Conservation (phyloP, 2,113 vertebrate genomes). For the Ovis canadensis region DNA sequence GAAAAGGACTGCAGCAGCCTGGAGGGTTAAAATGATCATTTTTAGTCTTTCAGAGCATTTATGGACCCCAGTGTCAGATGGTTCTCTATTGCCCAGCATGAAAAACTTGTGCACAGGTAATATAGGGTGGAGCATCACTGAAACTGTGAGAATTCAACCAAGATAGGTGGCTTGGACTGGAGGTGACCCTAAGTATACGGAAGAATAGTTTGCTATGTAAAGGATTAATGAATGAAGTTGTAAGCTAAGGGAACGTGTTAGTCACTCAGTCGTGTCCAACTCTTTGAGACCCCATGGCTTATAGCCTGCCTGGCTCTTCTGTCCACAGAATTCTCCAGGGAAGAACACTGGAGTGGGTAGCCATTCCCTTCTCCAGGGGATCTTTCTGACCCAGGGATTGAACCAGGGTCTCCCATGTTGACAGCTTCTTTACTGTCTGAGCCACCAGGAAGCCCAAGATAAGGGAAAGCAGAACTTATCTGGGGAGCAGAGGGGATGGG, state of each 20-base stretch:
- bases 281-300: background rate
- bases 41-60: background rate
- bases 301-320: background rate
- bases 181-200: background rate
- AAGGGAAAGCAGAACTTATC: background rate
- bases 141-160: background rate
- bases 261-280: background rate
- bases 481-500: background rate
- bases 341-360: background rate
- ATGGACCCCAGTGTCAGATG: background rate
- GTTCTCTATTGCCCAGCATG: background rate
- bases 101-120: background rate
- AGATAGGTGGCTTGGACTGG: background rate
- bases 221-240: background rate
- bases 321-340: background rate
- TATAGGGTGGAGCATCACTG: background rate
- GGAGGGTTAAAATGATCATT: background rate
- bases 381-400: background rate
- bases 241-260: background rate
- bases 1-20: background rate
- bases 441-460: background rate
- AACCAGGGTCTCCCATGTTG: background rate
- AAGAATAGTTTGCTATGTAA: background rate
- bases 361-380: background rate
- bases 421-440: background rate